Conservation (phyloP, 2,113 vertebrate species). For the Haemorhous mexicanus region DNA sequence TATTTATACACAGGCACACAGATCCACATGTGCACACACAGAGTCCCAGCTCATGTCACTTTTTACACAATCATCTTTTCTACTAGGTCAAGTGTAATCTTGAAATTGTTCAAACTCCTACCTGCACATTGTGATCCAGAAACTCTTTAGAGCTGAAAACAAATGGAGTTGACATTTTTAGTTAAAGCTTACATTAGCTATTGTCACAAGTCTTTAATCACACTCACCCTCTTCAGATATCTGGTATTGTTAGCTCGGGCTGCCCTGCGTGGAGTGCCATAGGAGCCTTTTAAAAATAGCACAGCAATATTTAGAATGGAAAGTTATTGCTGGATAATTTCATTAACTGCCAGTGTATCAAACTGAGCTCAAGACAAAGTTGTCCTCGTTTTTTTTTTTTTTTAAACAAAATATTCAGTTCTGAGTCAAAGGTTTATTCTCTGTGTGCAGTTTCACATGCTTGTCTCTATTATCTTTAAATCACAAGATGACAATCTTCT, state of each 20-base stretch:
- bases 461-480: slow-evolving; percentile 74
- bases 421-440: slow-evolving; percentile 72
- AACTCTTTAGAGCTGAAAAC: slow-evolving; percentile 58
- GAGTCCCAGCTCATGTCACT: slow-evolving; percentile 30
- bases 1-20: neutral
- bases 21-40: neutral
- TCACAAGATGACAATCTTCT: slow-evolving; percentile 74
- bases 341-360: slow-evolving; percentile 65
- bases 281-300: slow-evolving; percentile 66
- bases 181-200: slow-evolving; percentile 66
- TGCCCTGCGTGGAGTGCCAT: slow-evolving; percentile 29
- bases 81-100: slow-evolving; percentile 63
- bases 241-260: neutral
- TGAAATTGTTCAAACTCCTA: slow-evolving; percentile 52
- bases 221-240: slow-evolving; percentile 45
- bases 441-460: slow-evolving; percentile 65
- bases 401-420: slow-evolving; percentile 54
- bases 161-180: slow-evolving; percentile 64
- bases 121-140: slow-evolving; percentile 28
- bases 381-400: neutral
- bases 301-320: slow-evolving; percentile 68
- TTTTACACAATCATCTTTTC: slow-evolving; percentile 25
- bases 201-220: slow-evolving; percentile 57
- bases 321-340: slow-evolving; percentile 71
- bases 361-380: slow-evolving; percentile 65